These are phyloP conservation scores for Melanogrammus aeglefinus DNA, from an alignment of 2,797 vertebrate genomes.

Conservation along the genomic window DNA sequence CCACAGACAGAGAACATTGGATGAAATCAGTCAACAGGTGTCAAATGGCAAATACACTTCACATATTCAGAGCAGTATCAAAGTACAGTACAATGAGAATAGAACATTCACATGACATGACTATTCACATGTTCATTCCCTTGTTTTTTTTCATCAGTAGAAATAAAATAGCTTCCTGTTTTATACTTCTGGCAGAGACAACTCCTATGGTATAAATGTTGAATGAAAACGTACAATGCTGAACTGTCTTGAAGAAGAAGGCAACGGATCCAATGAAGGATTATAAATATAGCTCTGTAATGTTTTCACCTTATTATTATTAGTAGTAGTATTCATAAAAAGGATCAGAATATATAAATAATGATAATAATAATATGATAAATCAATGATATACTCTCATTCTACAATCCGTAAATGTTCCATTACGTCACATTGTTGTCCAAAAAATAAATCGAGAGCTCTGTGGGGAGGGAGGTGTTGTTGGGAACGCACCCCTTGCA, in stretches of 20 bases:
- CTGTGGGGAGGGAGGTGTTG: conserved; percentile 37
- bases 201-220: conserved; percentile 27
- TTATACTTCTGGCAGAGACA: conserved; percentile 49
- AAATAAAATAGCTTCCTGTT: conserved; percentile 54
- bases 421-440: conserved; percentile 34
- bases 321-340: not conserved
- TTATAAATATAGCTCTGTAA: conserved; percentile 27
- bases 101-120: conserved; percentile 61
- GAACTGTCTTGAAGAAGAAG: conserved; percentile 54
- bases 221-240: conserved; percentile 38
- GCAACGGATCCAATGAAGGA: conserved; percentile 56
- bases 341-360: not conserved
- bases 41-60: conserved; percentile 57
- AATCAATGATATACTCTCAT: conserved; percentile 25
- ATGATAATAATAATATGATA: conserved; percentile 21
- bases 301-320: conserved; percentile 16
- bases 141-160: conserved; percentile 47
- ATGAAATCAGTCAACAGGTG: conserved; percentile 54
- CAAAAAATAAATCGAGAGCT: conserved; percentile 60
- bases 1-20: conserved; percentile 66
- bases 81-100: conserved; percentile 63
- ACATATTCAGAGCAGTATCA: conserved; percentile 57
- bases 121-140: conserved; percentile 59
- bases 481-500: conserved; percentile 16
- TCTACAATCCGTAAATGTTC: conserved; percentile 31